These are phyloP conservation scores for Cactoblastis cactorum DNA, from an alignment of 2,888 invertebrate genomes.

Conservation along the genomic window DNA sequence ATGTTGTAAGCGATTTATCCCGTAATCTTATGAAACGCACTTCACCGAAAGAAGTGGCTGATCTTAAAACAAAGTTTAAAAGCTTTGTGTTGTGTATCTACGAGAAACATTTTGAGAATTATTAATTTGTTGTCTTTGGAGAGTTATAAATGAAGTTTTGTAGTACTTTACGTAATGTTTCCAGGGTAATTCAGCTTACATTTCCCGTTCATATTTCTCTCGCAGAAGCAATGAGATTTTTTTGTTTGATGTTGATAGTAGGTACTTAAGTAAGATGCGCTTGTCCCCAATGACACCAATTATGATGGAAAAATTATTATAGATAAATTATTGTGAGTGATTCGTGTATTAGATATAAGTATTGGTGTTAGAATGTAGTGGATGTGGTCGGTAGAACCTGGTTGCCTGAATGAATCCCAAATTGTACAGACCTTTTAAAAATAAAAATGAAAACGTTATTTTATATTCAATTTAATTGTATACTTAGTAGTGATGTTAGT, in stretches of 20 bases:
- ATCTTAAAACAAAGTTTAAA: constrained; percentile 9
- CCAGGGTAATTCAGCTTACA: constrained; percentile 46
- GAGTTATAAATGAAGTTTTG: constrained; percentile 39
- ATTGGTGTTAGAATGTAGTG: constrained; percentile 69
- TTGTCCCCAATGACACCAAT: constrained; percentile 62
- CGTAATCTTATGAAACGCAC: neutral
- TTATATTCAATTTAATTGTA: too few relatives aligned
- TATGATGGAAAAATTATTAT: constrained; percentile 35
- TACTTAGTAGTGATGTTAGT: too few relatives aligned
- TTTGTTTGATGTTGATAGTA: constrained; percentile 5
- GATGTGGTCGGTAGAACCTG: constrained; percentile 67
- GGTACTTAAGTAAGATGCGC: constrained; percentile 34
- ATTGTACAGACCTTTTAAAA: constrained; percentile 23
- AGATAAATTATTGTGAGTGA: constrained; percentile 38
- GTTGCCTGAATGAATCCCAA: constrained; percentile 26
- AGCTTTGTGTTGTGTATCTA: neutral
- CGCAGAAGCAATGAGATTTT: neutral
- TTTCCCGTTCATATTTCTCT: constrained; percentile 20
- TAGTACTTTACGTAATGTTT: constrained; percentile 55
- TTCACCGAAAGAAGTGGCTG: neutral
- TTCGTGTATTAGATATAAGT: constrained; percentile 46
- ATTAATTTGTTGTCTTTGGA: constrained; percentile 20
- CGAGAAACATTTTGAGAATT: constrained; percentile 9
- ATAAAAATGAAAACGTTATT: constrained; percentile 9
- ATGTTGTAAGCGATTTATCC: neutral